Percentiles rank a stretch among this genome's conserved stretches.
Evolutionary conservation across 1,140 invertebrate species (phyloP).

Genomic region (Nasonia longicornis): DNA sequence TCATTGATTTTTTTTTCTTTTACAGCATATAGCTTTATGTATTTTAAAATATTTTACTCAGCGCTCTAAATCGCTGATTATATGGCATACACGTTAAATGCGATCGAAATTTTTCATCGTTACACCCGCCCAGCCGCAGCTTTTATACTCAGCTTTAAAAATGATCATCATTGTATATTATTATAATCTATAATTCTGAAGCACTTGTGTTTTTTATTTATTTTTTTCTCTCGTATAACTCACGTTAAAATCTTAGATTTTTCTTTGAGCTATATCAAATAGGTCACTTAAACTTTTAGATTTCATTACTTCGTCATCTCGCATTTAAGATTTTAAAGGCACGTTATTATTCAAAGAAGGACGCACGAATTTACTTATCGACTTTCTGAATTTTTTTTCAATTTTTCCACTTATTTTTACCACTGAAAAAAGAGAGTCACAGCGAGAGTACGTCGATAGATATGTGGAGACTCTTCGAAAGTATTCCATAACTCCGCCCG

Average conservation of each 20-base stretch:
- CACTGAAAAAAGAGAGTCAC: slow-evolving; percentile 21
- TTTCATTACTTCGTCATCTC: slow-evolving; percentile 21
- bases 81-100: slow-evolving; percentile 19
- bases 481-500: background rate
- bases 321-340: slow-evolving; percentile 31
- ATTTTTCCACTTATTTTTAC: background rate
- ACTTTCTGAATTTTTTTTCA: slow-evolving; percentile 2
- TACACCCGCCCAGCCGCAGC: background rate
- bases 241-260: slow-evolving; percentile 19
- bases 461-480: background rate
- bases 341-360: slow-evolving; percentile 36
- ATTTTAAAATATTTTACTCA: slow-evolving; percentile 20
- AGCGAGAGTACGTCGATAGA: background rate
- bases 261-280: slow-evolving; percentile 24
- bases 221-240: background rate
- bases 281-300: slow-evolving; percentile 34
- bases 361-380: slow-evolving; percentile 5
- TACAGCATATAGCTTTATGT: background rate
- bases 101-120: background rate
- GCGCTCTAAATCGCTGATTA: slow-evolving; percentile 22
- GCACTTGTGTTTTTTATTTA: slow-evolving; percentile 4
- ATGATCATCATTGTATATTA: background rate
- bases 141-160: background rate
- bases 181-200: slow-evolving; percentile 24
- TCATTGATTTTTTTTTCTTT: background rate